A percentile compares a stretch with the other conserved stretches of the same genome.
Conservation (phyloP, 2,113 vertebrate genomes). For the Zeus faber region DNA sequence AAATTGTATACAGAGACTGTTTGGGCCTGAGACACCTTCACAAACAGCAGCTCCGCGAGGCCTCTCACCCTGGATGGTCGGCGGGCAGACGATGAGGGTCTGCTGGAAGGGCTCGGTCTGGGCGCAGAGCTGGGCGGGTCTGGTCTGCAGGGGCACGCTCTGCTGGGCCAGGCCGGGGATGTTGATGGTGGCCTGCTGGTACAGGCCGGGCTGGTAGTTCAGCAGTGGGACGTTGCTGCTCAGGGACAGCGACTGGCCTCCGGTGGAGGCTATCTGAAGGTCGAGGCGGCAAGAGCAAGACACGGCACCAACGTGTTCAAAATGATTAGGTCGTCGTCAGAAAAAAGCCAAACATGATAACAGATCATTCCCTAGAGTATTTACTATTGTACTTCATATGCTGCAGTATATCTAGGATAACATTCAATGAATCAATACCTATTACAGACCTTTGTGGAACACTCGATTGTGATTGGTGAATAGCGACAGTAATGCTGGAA, state of each 20-base stretch:
- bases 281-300: no score
- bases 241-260: conserved; percentile 89
- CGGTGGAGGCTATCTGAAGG: conserved; percentile 79
- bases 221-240: conserved; percentile 90
- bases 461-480: no score
- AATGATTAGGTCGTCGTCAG: no score
- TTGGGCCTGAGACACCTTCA: background rate
- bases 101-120: conserved; percentile 97
- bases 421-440: no score
- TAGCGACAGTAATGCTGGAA: no score
- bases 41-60: background rate
- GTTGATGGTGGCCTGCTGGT: conserved; percentile 92
- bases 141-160: conserved; percentile 88
- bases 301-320: no score
- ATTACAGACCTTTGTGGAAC: no score
- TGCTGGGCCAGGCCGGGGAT: conserved; percentile 92
- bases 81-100: conserved; percentile 95
- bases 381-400: no score
- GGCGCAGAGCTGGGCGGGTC: conserved; percentile 90
- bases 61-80: conserved; percentile 90
- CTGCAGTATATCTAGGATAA: no score
- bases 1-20: no score
- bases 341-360: no score
- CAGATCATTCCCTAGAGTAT: no score
- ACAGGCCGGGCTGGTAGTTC: conserved; percentile 93